Evolutionary conservation across 2,888 invertebrate genomes (phyloP).

Genomic region (Caenorhabditis sulstoni): DNA sequence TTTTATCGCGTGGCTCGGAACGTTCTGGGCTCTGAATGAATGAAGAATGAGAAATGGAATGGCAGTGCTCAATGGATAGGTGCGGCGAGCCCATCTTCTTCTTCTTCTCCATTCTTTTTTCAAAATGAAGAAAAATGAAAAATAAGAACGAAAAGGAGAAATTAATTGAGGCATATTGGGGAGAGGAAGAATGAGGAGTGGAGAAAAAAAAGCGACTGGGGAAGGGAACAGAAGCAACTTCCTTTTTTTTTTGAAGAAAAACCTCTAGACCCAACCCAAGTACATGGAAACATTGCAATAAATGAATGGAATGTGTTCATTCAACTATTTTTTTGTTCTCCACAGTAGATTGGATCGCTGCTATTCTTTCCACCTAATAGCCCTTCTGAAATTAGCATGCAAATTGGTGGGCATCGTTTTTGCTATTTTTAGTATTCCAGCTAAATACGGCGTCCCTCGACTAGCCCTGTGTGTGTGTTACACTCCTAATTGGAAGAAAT

Average conservation of each 20-base stretch:
- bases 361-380: conserved; percentile 12
- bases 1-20: no score
- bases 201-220: neutral
- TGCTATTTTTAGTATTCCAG: conserved; percentile 45
- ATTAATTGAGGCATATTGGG: conserved; percentile 30
- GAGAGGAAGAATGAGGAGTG: conserved; percentile 4
- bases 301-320: no score
- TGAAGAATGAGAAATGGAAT: neutral
- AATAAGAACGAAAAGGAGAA: neutral
- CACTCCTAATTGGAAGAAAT: neutral
- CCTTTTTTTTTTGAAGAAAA: neutral
- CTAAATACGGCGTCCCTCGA: conserved; percentile 9
- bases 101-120: no score
- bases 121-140: conserved; percentile 1
- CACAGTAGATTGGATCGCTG: conserved; percentile 28
- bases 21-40: no score
- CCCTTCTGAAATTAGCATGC: conserved; percentile 39
- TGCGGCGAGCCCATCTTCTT: neutral
- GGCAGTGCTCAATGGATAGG: neutral
- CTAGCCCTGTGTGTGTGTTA: neutral
- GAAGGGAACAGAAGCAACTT: neutral
- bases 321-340: no score
- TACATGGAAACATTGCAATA: no score
- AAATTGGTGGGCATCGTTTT: conserved; percentile 28
- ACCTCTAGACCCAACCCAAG: no score